These are phyloP conservation scores for Jaculus jaculus DNA, from an alignment of 2,113 vertebrate species.

Conservation along the genomic window DNA sequence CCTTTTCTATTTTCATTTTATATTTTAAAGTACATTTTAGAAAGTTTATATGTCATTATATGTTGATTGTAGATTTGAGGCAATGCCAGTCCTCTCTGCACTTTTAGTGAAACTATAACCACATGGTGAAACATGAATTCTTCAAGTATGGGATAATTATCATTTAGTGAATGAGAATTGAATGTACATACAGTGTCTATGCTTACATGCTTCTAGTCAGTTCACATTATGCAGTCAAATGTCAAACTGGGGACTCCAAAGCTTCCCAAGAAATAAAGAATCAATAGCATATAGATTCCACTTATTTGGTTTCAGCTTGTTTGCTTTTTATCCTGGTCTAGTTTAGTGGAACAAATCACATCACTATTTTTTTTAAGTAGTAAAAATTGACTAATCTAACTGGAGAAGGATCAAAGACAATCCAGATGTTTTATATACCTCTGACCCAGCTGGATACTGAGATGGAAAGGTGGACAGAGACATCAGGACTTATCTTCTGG, in stretches of 20 bases:
- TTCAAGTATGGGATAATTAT: not conserved
- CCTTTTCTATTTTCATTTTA: conserved; percentile 31
- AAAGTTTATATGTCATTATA: not conserved
- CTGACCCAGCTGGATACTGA: not conserved
- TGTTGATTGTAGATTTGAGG: not conserved
- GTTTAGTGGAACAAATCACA: not conserved
- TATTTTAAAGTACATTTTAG: not conserved
- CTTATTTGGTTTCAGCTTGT: not conserved
- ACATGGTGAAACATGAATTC: not conserved
- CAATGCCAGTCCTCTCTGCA: not conserved
- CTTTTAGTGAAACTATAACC: not conserved
- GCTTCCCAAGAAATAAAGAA: not conserved
- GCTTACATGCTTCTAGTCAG: not conserved
- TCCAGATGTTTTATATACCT: not conserved
- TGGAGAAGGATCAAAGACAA: not conserved
- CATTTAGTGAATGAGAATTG: not conserved
- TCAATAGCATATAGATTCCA: not conserved
- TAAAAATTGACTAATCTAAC: not conserved
- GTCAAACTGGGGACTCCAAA: not conserved
- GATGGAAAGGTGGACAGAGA: not conserved
- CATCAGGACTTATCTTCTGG: not conserved
- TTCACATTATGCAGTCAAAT: not conserved
- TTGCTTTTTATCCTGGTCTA: not conserved
- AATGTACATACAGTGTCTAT: not conserved
- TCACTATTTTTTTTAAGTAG: not conserved